Conservation (phyloP, 1,140 invertebrate genomes). For the Cataglyphis hispanica region DNA sequence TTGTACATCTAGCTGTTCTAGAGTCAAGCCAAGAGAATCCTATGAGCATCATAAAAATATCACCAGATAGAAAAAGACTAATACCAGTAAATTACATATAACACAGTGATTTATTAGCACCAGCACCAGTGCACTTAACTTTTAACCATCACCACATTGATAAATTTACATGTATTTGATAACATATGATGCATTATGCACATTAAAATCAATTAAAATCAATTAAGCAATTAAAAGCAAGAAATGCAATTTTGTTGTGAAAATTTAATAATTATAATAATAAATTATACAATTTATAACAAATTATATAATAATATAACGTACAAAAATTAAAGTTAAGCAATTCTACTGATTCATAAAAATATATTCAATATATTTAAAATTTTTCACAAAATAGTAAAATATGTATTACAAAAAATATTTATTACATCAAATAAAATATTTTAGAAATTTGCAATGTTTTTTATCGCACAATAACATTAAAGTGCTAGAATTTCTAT, state of each 20-base stretch:
- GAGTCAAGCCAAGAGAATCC: constrained; percentile 84
- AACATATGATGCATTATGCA: constrained; percentile 29
- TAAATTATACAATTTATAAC: constrained; percentile 5
- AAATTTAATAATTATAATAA: background rate
- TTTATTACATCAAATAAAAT: constrained; percentile 12
- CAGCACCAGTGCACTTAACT: constrained; percentile 56
- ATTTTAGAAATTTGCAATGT: background rate
- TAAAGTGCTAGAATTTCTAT: background rate
- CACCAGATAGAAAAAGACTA: constrained; percentile 71
- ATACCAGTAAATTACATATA: constrained; percentile 71
- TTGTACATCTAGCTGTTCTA: constrained; percentile 84
- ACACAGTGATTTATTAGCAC: constrained; percentile 70
- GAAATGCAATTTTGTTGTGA: background rate
- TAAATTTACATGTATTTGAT: constrained; percentile 50
- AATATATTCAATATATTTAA: background rate
- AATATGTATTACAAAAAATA: too few relatives aligned
- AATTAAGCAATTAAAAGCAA: background rate
- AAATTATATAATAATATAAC: too few relatives aligned
- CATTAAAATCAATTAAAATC: constrained; percentile 15
- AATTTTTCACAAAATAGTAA: background rate
- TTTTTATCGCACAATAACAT: background rate
- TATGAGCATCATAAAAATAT: constrained; percentile 79
- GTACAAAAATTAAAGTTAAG: background rate
- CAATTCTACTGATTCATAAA: background rate
- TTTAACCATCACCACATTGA: constrained; percentile 69